Evolutionary conservation across 2,797 vertebrate genomes (phyloP), one percentile per base, ranked within the genome.

Genomic region (Anguilla anguilla): DNA sequence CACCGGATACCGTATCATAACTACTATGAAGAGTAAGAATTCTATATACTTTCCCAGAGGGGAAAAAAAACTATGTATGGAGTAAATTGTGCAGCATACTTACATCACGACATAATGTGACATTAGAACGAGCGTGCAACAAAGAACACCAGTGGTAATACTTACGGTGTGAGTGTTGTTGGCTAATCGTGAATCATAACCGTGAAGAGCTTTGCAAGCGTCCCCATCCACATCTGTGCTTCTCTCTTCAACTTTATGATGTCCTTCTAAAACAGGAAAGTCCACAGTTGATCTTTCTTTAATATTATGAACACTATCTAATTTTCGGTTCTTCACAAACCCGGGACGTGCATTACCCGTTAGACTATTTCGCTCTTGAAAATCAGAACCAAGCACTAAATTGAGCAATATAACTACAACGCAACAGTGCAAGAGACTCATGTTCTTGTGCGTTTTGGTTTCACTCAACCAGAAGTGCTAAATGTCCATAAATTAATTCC

Each of bases 131-230:
- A n/a, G 57, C 67, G 67, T 69, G 59, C 10, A 83, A 59, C 74
- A 39, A 87, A 46, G 39, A 74, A 57, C 74, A 28, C 74, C 57
- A 35, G 25, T 61, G 22, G 57, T 55, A 17, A 22, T 85, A 92
- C 97, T 97, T 94, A 98, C 98, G 92, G 93, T 95, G 90, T 97
- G 96, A 31, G 97, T 98, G 95, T 96, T 96, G 93, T 97, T 97
- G 1, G 83, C 90, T 87, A 98, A 95, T 69, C 89, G 87, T 25
- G 95, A 79, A 74, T 95, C 94, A 13, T 92, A 92, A 46, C 92
- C 96, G 19, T 89, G 90, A 82, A 95, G 88, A 22, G 89, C 91
- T 55, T 93, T 91, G 89, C 97, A 96, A 90, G 88, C 93, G 69
- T 91, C 93, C 25, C 87, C 88, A 2, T 15, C 25, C 9, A 61